Evolutionary conservation across 2,888 invertebrate species (phyloP), one percentile per base, ranked within the genome.

Genomic region (Bellardia pandia): DNA sequence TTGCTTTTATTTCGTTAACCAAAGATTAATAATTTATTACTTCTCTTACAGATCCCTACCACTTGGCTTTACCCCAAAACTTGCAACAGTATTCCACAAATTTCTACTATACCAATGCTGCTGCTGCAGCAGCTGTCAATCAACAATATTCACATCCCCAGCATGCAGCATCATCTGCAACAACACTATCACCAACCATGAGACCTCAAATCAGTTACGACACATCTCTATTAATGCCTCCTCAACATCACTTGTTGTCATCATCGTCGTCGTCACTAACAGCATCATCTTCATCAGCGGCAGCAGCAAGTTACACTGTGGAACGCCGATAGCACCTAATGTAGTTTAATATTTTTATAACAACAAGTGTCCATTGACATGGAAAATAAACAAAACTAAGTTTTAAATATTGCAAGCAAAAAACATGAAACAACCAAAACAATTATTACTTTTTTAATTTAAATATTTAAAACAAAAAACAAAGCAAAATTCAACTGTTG

Each of bases 11-110:
- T 76, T 14, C 3, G 2, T 23, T 40, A 68, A 51, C 16, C 13
- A 4, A 23, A 60, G 33, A 53, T 11, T 62, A 76, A 76, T 76
- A 8, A 42, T 23, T 3, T 2, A 30, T 23, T 16, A 37, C 3
- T 74, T 85, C 53, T 77, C 23, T 85, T 87, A 37, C 85, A 87
- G 87, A 87, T 80, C 74, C 87, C 14, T 87, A 87, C 78, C 87
- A 87, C 58, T 69, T 85, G 76, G 74, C 87, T 78, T 85, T 85
- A 85, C 87, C 87, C 64, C 87, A 87, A 56, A 87, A 87, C 78
- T 81, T 87, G 72, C 87, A 87, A 64, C 87, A 87, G 85, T 87
- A 87, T 87, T 87, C 87, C 56, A 87, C 85, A 74, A 87, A 87
- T 69, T 87, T 87, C 62, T 87, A 87, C 37, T 87, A 87, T 23